phyloP scores from a whole-genome alignment of 2,888 invertebrate species.

The Plagiodera versicolora region DNA sequence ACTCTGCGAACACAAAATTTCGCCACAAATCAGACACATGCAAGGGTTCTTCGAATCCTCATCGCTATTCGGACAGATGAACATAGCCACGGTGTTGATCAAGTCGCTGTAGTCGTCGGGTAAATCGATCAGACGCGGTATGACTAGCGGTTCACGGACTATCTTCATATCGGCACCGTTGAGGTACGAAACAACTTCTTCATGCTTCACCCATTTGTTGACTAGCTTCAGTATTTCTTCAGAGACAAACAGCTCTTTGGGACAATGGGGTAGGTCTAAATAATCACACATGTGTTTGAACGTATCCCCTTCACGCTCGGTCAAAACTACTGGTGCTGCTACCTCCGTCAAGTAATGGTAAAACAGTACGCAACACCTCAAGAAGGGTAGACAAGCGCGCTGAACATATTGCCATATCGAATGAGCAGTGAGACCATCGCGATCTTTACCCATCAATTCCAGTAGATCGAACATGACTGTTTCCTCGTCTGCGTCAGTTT shows the following conservation, averaged over 20 bases:
- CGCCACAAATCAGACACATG: constrained; percentile 95
- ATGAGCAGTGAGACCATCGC: constrained; percentile 41
- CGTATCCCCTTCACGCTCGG: constrained; percentile 71
- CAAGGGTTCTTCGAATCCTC: constrained; percentile 95
- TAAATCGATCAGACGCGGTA: constrained; percentile 74
- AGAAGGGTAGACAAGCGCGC: constrained; percentile 70
- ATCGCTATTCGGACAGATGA: constrained; percentile 91
- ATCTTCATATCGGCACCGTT: constrained; percentile 41
- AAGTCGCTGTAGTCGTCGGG: constrained; percentile 95
- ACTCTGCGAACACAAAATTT: constrained; percentile 94
- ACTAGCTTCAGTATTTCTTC: constrained; percentile 58
- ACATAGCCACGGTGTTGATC: constrained; percentile 91
- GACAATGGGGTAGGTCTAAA: constrained; percentile 72
- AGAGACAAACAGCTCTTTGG: constrained; percentile 64
- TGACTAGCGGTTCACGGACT: constrained; percentile 60
- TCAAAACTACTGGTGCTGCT: constrained; percentile 73
- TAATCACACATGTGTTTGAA: constrained; percentile 87
- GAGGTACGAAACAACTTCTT: constrained; percentile 56
- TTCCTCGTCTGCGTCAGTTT: constrained; percentile 41
- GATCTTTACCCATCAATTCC: constrained; percentile 52
- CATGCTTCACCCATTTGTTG: constrained; percentile 62
- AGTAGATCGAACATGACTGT: constrained; percentile 39
- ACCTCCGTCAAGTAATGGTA: constrained; percentile 91
- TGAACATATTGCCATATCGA: constrained; percentile 64
- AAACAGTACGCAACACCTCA: constrained; percentile 87